phyloP scores from a whole-genome alignment of 2,113 vertebrate species.

The Pyrgilauda ruficollis region DNA sequence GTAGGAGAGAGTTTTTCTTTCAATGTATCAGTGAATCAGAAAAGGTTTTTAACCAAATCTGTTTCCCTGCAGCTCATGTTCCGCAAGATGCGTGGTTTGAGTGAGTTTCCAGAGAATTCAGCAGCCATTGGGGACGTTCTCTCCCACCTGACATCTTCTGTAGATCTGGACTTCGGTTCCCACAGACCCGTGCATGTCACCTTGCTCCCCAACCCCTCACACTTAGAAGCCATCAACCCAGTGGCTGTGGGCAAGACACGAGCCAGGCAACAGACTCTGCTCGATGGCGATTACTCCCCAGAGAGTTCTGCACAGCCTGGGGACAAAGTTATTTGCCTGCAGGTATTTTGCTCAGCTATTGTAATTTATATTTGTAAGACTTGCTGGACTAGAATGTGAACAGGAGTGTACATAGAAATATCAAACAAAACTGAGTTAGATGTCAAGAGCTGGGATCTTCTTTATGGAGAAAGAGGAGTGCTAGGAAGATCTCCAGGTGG shows the following conservation, averaged over 20 bases:
- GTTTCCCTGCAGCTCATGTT: slow-evolving; percentile 86
- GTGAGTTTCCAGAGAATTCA: slow-evolving; percentile 89
- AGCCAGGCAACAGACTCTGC: slow-evolving; percentile 86
- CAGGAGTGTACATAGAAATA: background rate
- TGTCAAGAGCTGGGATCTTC: background rate
- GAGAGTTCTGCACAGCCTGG: slow-evolving; percentile 82
- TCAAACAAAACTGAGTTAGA: background rate
- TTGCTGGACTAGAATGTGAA: background rate
- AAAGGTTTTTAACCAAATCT: background rate
- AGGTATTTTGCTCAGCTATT: slow-evolving; percentile 74
- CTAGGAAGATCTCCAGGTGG: background rate
- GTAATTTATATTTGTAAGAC: background rate
- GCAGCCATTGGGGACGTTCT: slow-evolving; percentile 90
- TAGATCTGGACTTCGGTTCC: slow-evolving; percentile 87
- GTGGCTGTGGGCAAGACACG: slow-evolving; percentile 92
- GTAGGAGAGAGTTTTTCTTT: background rate
- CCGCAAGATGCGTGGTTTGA: slow-evolving; percentile 94
- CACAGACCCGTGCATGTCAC: slow-evolving; percentile 84
- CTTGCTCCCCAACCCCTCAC: slow-evolving; percentile 95
- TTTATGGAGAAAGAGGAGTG: background rate
- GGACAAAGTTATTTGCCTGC: slow-evolving; percentile 91
- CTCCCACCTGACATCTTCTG: slow-evolving; percentile 93
- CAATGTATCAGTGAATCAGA: background rate
- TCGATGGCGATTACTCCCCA: slow-evolving; percentile 89
- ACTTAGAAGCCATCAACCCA: slow-evolving; percentile 94